phyloP scores from a whole-genome alignment of 2,888 invertebrate genomes.

The Criorhina ranunculi region DNA sequence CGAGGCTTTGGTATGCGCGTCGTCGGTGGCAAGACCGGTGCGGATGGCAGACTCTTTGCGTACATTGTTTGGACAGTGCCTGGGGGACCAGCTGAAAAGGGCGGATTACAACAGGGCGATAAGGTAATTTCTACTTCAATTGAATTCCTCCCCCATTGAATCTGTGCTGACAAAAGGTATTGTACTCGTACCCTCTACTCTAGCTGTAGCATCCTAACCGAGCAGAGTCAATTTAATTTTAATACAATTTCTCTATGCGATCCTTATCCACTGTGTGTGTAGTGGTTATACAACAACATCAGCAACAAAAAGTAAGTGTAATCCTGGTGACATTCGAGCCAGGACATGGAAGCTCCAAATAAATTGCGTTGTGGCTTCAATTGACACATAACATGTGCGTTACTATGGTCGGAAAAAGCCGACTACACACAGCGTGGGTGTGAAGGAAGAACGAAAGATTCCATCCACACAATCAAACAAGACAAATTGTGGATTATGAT shows the following conservation, averaged over 20 bases:
- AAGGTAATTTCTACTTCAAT: slow-evolving; percentile 86
- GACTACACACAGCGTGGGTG: background rate
- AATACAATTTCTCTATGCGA: slow-evolving; percentile 45
- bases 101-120: slow-evolving; percentile 94
- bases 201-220: background rate
- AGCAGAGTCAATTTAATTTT: slow-evolving; percentile 68
- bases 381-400: slow-evolving; percentile 61
- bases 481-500: slow-evolving; percentile 53
- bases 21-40: slow-evolving; percentile 95
- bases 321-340: slow-evolving; percentile 32
- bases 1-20: slow-evolving; percentile 97
- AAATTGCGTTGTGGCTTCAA: slow-evolving; percentile 60
- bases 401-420: slow-evolving; percentile 33
- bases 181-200: background rate
- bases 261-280: slow-evolving; percentile 28
- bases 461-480: slow-evolving; percentile 52
- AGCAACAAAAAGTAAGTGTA: slow-evolving; percentile 18
- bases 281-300: slow-evolving; percentile 2
- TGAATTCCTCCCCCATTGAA: slow-evolving; percentile 46
- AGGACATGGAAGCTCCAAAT: slow-evolving; percentile 32
- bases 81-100: slow-evolving; percentile 95
- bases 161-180: slow-evolving; percentile 31
- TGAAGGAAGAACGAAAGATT: slow-evolving; percentile 11
- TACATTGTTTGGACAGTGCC: slow-evolving; percentile 96
- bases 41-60: slow-evolving; percentile 94